Evolutionary conservation across 1,140 invertebrate species (phyloP), one percentile per base, ranked within the genome.

Genomic region (Araneus ventricosus): DNA sequence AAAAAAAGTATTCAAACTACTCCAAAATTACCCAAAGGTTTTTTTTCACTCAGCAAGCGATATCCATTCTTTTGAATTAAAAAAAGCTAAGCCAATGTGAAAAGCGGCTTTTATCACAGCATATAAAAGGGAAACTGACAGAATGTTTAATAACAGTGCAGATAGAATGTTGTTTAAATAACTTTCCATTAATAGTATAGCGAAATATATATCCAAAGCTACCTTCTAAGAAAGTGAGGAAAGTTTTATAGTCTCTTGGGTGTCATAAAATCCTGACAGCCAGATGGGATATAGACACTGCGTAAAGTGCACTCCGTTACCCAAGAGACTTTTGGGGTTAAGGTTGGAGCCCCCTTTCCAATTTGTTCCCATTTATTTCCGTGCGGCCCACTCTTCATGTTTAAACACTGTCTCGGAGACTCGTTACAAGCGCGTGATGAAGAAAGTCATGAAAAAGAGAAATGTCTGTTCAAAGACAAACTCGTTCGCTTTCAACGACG

Each of bases 191-290:
- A 85, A 92, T 92, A 92, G 61, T 86, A 57, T 30, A 75, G 52
- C 41, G 67, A 22, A 79, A 85, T 82, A 67, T 92, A 84, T 70
- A 91, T 39, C 84, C 82, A 86, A 86, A 92, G 52, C 80, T 61
- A 63, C 34, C 82, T 52, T 75, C 80, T 45, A 86, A 92, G 90
- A 92, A 92, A 92, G 82, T 79, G 89, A 86, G 80, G 82, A 92
- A 92, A 92, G 90, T 92, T 92, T 92, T 92, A 92, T 92, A 37
- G 82, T 59, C 90, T 59, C 90, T 2, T 8, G 80, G 82, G 90
- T 30, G 34, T 86, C 90, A 92, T 92, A 92, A 92, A 86, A 92
- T 52, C 90, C 39, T 92, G 90, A 92, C 90, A 92, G 59, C 90
- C 90, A 92, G 90, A 80, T 92, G 41, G 80, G 82, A 86, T 70